Base-by-base conservation (phyloP, 2,888 invertebrate genomes). In the Heteropelma amictum region DNA sequence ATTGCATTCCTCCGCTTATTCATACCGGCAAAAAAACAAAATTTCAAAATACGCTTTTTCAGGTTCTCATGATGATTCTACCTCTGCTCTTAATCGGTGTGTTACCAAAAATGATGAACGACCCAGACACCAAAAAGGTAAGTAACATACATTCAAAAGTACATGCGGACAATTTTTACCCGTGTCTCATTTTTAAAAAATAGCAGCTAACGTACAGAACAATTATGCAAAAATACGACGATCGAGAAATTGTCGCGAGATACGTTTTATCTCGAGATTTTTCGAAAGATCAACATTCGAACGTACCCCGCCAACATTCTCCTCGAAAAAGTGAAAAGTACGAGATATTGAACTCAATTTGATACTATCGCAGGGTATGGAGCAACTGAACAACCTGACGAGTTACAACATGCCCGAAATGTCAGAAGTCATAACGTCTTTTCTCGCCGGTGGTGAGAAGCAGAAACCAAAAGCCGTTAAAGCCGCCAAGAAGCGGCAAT, bases 101-200 rank as follows among this genome's bases (percentile, higher is more conserved):
- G 76, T 90, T 98, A 83, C 98, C 98, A 0, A 98, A 98, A 89
- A 94, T 98, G 93, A 96, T 99, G 94, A 98, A 97, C 86, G 99
- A 99, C 90, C 98, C 98, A 3, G 98, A 99, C 89, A 96, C 98
- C 1, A 96, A 98, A 87, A 97, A 97, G 90, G 93, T 93, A 82
- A 58, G 81, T 65, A 45, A 54, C 53, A 10, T 10, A 5, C 6
- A 6, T 2, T 1, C 6, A n/a, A 21, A 45, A 45, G n/a, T 10
- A 19, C 21, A 33, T n/a, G n/a, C n/a, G n/a, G n/a, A n/a, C n/a
- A n/a, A n/a, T n/a, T n/a, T n/a, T n/a, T n/a, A n/a, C n/a, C n/a
- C n/a, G n/a, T n/a, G n/a, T n/a, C n/a, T n/a, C n/a, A n/a, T n/a
- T n/a, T n/a, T n/a, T n/a, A n/a, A n/a, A n/a, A n/a, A n/a, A n/a